These are phyloP conservation scores for Hippocampus kuda DNA, from an alignment of 2,797 vertebrate species.

Conservation along the genomic window DNA sequence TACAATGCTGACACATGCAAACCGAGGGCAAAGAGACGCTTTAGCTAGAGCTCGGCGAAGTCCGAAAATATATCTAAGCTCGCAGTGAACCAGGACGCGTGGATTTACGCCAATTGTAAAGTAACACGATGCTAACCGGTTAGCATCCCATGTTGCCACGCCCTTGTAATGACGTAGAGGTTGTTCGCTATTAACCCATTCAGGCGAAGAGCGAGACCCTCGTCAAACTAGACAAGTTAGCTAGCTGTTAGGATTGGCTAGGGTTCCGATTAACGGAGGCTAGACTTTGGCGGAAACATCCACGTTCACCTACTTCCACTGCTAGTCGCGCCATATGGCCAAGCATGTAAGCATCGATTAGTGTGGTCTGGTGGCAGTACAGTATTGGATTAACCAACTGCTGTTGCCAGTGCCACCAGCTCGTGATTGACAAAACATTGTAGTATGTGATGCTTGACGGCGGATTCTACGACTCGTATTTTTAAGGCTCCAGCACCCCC, in stretches of 20 bases:
- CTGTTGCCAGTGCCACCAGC: conserved; percentile 28
- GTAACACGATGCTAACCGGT: neutral
- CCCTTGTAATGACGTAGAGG: neutral
- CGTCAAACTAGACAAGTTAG: neutral
- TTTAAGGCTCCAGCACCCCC: neutral
- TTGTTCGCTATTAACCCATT: neutral
- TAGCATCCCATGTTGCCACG: neutral
- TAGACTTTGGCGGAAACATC: conserved; percentile 14
- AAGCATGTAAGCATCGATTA: conserved; percentile 56
- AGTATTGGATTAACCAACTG: conserved; percentile 57
- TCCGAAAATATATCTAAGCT: neutral
- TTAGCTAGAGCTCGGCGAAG: too few species aligned
- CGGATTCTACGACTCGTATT: neutral
- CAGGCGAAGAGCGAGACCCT: neutral
- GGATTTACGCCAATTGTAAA: neutral
- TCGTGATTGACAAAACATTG: conserved; percentile 46
- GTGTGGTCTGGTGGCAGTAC: conserved; percentile 36
- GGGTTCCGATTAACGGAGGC: neutral
- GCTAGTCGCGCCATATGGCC: conserved; percentile 51
- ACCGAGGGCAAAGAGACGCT: neutral
- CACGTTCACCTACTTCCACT: conserved; percentile 17
- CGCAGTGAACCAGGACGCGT: neutral
- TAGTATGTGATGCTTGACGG: conserved; percentile 25
- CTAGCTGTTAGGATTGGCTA: neutral
- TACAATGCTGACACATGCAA: neutral